Percentiles rank a stretch among this genome's conserved stretches.
phyloP scores from a whole-genome alignment of 2,797 vertebrate species.

The Hippopotamyrus pictus region DNA sequence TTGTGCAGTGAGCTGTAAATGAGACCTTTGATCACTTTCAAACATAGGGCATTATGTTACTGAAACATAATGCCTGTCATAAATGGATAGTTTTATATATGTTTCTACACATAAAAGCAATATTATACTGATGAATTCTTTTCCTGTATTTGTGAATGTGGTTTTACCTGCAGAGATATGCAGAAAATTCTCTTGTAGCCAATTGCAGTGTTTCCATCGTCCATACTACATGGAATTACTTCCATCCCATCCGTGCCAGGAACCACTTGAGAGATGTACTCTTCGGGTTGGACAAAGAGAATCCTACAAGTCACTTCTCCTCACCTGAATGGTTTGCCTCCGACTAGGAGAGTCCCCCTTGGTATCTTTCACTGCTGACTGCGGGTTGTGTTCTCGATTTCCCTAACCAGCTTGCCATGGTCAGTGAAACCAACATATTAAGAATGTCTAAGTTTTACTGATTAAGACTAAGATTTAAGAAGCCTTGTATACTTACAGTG shows the following conservation, averaged over 20 bases:
- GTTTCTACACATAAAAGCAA: not conserved
- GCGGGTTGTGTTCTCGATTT: not conserved
- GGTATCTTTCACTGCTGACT: not conserved
- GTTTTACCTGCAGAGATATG: not conserved
- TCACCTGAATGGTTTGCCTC: not conserved
- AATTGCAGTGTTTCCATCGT: not conserved
- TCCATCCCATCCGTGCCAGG: not conserved
- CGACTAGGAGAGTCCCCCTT: not conserved
- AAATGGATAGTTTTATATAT: conserved; percentile 11
- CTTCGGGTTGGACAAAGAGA: not conserved
- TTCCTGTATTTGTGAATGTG: not conserved
- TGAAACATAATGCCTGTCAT: not conserved
- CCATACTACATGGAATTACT: not conserved
- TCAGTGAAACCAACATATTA: not conserved
- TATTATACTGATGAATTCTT: not conserved
- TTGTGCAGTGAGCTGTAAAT: not conserved
- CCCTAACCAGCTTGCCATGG: not conserved
- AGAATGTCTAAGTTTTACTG: not conserved
- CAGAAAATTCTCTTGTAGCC: not conserved
- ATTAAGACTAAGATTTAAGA: not conserved
- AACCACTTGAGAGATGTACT: not conserved
- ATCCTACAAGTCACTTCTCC: not conserved
- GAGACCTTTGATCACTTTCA: conserved; percentile 8
- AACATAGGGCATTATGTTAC: not conserved
- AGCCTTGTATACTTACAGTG: not conserved